phyloP scores from a whole-genome alignment of 2,797 vertebrate genomes.

The Sebastes goodei region DNA sequence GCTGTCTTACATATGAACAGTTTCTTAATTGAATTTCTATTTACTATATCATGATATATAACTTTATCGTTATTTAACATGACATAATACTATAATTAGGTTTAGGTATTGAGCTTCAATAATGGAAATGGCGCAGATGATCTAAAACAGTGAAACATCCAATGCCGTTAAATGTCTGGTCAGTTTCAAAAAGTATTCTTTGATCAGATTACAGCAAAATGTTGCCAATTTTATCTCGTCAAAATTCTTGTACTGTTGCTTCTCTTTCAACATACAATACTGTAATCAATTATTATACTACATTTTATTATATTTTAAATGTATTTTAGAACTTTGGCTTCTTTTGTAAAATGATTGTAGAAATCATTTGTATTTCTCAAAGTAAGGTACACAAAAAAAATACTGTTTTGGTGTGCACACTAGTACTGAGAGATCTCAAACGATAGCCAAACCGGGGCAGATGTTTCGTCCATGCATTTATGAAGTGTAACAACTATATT shows the following conservation, averaged over 20 bases:
- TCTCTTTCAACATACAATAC: too few relatives aligned
- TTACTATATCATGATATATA: background rate
- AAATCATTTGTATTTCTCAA: too few relatives aligned
- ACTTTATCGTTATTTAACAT: background rate
- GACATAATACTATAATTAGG: accelerated
- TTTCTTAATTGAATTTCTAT: background rate
- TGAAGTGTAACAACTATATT: too few relatives aligned
- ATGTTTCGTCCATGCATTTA: too few relatives aligned
- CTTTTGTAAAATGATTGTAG: background rate
- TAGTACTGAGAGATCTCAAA: too few relatives aligned
- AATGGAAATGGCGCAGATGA: background rate
- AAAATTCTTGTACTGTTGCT: background rate
- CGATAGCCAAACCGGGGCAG: too few relatives aligned
- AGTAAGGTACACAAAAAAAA: too few relatives aligned
- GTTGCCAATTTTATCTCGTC: too few relatives aligned
- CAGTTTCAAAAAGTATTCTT: background rate
- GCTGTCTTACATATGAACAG: background rate
- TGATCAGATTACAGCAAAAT: too few relatives aligned
- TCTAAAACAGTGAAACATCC: background rate
- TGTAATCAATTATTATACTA: background rate
- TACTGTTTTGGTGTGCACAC: too few relatives aligned
- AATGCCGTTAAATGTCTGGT: background rate
- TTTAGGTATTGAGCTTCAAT: background rate
- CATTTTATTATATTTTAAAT: background rate
- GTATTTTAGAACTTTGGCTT: too few relatives aligned